Evolutionary conservation across 2,113 vertebrate species (phyloP), one percentile per base, ranked within the genome.

Genomic region (Mixornis gularis): DNA sequence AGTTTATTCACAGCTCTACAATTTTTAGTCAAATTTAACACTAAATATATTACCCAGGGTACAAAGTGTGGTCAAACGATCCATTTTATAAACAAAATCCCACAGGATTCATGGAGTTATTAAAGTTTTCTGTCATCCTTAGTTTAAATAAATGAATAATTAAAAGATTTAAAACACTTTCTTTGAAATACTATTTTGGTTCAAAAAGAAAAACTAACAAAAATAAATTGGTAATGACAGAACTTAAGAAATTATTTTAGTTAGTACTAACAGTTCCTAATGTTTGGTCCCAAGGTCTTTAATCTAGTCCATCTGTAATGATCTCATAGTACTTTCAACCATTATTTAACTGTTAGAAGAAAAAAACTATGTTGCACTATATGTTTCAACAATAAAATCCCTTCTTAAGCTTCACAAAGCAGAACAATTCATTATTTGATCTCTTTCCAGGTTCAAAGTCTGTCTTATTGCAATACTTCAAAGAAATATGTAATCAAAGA

Each of bases 361-460:
- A 97, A 97, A 96, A 98, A 97, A 71, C 80, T 97, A 98, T 97
- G 97, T 98, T 98, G 98, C 97, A 97, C 98, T 98, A 98, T 98
- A 98, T 98, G 98, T 98, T 98, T 99, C 98, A 98, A 99, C 98
- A 99, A 99, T 98, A 98, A 99, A 99, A 98, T 98, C 98, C 98
- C 98, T 98, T 98, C 98, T 98, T 98, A 98, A 97, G 98, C 99
- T 98, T 98, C 98, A 98, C 98, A 99, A 99, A 98, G 98, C 97
- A 98, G 98, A 98, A 98, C 96, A 98, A 98, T 98, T 98, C 98
- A 98, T 98, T 99, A 98, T 99, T 98, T 99, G 99, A 99, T 99
- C 99, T 98, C 98, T 96, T 98, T 99, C 99, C 99, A 98, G 98
- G 99, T 99, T 99, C 99, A 99, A 98, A 99, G 98, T 98, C 98